phyloP scores from a whole-genome alignment of 2,113 vertebrate species.

The Syrrhaptes paradoxus region DNA sequence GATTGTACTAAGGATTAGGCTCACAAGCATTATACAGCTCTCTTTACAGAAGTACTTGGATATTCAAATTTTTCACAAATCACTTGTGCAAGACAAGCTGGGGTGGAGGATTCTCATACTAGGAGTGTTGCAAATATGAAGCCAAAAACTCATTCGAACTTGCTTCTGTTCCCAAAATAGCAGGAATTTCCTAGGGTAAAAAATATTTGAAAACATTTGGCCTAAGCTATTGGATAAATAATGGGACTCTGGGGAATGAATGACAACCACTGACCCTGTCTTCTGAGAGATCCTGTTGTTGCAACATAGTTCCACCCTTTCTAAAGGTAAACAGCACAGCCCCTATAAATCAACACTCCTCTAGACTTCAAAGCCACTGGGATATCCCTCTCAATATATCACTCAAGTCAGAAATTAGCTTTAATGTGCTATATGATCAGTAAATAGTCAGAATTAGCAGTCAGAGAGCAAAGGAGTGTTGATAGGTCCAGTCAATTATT shows the following conservation, averaged over 20 bases:
- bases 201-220: not conserved
- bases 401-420: constrained; percentile 36
- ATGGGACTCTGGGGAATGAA: not conserved
- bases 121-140: not conserved
- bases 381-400: constrained; percentile 10
- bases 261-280: not conserved
- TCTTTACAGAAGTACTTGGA: not conserved
- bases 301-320: not conserved
- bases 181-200: not conserved
- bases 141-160: not conserved
- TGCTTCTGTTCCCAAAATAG: not conserved
- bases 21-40: not conserved
- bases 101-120: not conserved
- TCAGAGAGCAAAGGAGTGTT: constrained; percentile 17
- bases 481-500: constrained; percentile 40
- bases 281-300: constrained; percentile 27
- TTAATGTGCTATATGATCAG: not conserved
- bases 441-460: constrained; percentile 26
- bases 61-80: not conserved
- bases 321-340: constrained; percentile 29
- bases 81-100: not conserved
- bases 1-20: constrained; percentile 16
- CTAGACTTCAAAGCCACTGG: constrained; percentile 28
- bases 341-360: constrained; percentile 32
- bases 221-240: not conserved